Base-by-base conservation (phyloP, 2,888 invertebrate genomes). In the Ecliptopera silaceata region DNA sequence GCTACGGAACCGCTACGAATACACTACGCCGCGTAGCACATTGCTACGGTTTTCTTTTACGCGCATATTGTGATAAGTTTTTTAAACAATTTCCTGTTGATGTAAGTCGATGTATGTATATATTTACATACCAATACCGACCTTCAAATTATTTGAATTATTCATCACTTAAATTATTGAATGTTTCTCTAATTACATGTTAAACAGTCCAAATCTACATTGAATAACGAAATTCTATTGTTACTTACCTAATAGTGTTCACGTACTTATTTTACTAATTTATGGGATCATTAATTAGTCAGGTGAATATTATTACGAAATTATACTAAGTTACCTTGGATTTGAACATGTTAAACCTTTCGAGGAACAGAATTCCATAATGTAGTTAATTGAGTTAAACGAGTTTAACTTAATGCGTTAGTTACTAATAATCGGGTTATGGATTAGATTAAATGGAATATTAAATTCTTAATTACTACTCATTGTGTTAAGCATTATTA, bases 1-100 rank as follows among this genome's bases (percentile, higher is more conserved):
- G 55, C 55, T 64, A 61, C 86, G 80, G 68, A 63, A 64, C 63
- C 64, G 77, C 80, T 81, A 81, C 84, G 74, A 69, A 65, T 17
- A n/a, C 34, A 41, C 59, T 70, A 68, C 71, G 68, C 52, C 62
- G 58, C 74, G 77, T 82, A 79, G 74, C 72, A 64, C 63, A 51
- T 47, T 56, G 67, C 75, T 79, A 75, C 77, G 70, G 64, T 36
- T 13, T 36, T 53, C 0, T 10, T 20, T 42, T 31, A 31, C 38
- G 34, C 29, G 20, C 11, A 31, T 50, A 26, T n/a, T 31, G 45
- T 36, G 29, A 42, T 36, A 39, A 45, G 38, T 39, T 20, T 17
- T 10, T 3, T 5, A 1, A 17, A 3, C n/a, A 29, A 31, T 17
- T 43, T 43, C 13, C 29, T 43, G 43, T 8, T 26, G 22, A 42